phyloP scores from a whole-genome alignment of 1,140 invertebrate genomes.

The Pseudoatta argentina region DNA sequence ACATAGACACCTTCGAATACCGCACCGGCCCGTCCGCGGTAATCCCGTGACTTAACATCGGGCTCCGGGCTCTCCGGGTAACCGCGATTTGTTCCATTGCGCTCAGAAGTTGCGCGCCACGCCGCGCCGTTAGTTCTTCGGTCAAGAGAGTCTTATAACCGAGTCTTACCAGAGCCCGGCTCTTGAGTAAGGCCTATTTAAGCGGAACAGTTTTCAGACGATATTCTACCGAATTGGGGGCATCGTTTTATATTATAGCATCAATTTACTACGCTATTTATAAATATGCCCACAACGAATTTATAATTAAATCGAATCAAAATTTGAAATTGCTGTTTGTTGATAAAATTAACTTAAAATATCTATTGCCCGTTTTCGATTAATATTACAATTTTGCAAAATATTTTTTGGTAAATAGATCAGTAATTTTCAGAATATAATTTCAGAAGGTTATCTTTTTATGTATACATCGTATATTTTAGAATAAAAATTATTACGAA shows the following conservation, averaged over 20 bases:
- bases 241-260: background rate
- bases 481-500: background rate
- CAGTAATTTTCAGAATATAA: background rate
- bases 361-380: background rate
- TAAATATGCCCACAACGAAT: background rate
- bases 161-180: conserved; percentile 4
- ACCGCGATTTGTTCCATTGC: conserved; percentile 72
- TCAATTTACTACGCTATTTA: background rate
- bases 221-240: background rate
- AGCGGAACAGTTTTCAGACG: conserved; percentile 31
- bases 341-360: background rate
- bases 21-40: conserved; percentile 65
- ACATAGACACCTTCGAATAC: conserved; percentile 65
- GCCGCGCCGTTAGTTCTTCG: conserved; percentile 64
- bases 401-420: conserved; percentile 2
- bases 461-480: background rate
- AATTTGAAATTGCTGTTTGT: background rate
- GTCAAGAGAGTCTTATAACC: conserved; percentile 51
- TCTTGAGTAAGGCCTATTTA: conserved; percentile 48
- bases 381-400: conserved; percentile 5
- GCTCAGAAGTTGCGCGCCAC: conserved; percentile 60
- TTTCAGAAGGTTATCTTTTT: background rate
- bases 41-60: conserved; percentile 75
- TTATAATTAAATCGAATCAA: background rate
- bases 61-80: conserved; percentile 67